Conservation (phyloP, 2,797 vertebrate species). For the Mastacembelus armatus region DNA sequence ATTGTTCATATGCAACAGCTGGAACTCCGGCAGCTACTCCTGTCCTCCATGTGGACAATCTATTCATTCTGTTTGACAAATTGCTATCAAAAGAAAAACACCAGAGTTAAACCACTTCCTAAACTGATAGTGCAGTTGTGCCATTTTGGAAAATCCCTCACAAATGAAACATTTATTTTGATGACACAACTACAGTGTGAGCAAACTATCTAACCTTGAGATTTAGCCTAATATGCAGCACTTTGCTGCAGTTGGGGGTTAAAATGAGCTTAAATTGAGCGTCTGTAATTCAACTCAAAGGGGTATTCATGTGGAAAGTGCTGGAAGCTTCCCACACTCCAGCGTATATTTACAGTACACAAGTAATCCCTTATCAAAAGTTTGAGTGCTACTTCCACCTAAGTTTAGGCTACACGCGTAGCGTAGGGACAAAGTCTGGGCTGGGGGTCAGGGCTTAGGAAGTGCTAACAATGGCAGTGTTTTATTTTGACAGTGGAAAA, state of each 20-base stretch:
- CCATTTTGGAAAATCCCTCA: conserved; percentile 48
- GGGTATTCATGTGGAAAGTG: conserved; percentile 71
- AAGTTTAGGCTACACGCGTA: conserved; percentile 53
- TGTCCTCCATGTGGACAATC: conserved; percentile 43
- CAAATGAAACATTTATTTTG: conserved; percentile 40
- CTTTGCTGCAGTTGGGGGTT: conserved; percentile 35
- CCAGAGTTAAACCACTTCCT: conserved; percentile 51
- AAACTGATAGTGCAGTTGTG: conserved; percentile 40
- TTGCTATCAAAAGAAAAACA: conserved; percentile 61
- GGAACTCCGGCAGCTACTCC: conserved; percentile 42
- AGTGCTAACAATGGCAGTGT: conserved; percentile 74
- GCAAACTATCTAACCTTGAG: conserved; percentile 59
- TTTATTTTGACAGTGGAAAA: conserved; percentile 66
- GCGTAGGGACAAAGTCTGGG: conserved; percentile 50
- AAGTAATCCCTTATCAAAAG: conserved; percentile 73
- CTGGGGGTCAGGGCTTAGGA: conserved; percentile 71
- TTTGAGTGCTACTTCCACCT: conserved; percentile 43
- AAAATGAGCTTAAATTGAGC: conserved; percentile 79
- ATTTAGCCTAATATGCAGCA: conserved; percentile 59
- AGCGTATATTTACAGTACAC: conserved; percentile 76
- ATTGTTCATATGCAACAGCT: conserved; percentile 73
- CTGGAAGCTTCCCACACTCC: conserved; percentile 76
- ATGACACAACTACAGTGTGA: conserved; percentile 29
- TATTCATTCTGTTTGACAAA: conserved; percentile 52
- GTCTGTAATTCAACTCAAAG: conserved; percentile 74